Evolutionary conservation across 2,888 invertebrate genomes (phyloP), one percentile per base, ranked within the genome.

Genomic region (Protophormia terraenovae): DNA sequence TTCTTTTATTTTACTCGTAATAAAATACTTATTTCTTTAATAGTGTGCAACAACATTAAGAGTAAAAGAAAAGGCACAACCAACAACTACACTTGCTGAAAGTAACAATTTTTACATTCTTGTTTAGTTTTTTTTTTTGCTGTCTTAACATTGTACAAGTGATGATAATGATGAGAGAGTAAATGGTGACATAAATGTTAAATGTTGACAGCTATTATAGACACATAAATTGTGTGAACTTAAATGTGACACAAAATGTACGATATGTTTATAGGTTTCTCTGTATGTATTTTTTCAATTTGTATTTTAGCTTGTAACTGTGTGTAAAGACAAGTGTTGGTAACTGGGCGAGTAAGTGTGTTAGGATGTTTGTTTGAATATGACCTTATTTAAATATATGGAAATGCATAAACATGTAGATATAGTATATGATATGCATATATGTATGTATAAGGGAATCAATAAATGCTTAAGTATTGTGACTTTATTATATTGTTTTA

Each of bases 151-250:
- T 45, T 19, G 47, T n/a, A 45, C 35, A 72, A 64, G 77, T 83
- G 83, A 41, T 71, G 66, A 83, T 83, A 77, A 83, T 71, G 75
- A 27, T 55, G 76, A 76, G 62, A 71, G 22, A 58, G 27, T 41
- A 77, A 77, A 66, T 72, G 72, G 66, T 67, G 83, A 66, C 77
- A 83, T 77, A 83, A 77, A 72, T 72, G 72, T 64, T 72, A 71
- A 77, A 83, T 83, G 76, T 47, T 77, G 82, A 83, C 82, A 72
- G 19, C 47, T 55, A 64, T 72, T 72, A 66, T 27, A 55, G 55
- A 41, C 77, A 50, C 62, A 27, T 32, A 78, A 60, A 38, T 53
- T 60, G 69, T 19, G 38, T 66, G 41, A 64, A 66, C 24, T 64
- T 66, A 66, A 53, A 64, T 76, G 66, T 55, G 62, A 50, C 50